Conservation (phyloP, 2,888 invertebrate species). For the Homarus gammarus region DNA sequence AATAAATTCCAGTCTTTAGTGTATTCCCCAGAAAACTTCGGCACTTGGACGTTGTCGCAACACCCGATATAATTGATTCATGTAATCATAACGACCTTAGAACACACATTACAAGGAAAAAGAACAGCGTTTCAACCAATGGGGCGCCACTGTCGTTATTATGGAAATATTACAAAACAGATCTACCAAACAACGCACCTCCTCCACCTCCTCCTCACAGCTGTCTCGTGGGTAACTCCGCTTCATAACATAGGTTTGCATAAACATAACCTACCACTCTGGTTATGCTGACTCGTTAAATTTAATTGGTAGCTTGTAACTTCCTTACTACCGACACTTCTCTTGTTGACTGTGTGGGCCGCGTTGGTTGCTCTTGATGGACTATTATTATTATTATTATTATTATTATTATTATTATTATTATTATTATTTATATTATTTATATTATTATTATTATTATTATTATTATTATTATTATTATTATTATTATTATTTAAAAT, state of each 20-base stretch:
- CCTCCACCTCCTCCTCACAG: background rate
- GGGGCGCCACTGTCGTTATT: background rate
- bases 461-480: too few relatives aligned
- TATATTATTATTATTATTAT: too few relatives aligned
- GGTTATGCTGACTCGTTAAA: background rate
- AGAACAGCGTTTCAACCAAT: background rate
- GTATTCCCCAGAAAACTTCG: background rate
- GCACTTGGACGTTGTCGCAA: background rate
- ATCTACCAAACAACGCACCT: too few relatives aligned
- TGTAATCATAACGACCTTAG: slow-evolving; percentile 3
- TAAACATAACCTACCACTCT: background rate
- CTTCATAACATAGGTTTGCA: background rate
- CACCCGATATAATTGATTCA: slow-evolving; percentile 15
- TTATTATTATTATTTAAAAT: too few relatives aligned
- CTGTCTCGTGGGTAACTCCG: background rate
- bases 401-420: too few relatives aligned
- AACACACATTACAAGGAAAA: background rate
- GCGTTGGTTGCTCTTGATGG: too few relatives aligned
- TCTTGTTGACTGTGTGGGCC: too few relatives aligned
- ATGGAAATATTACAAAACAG: background rate
- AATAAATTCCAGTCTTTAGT: background rate
- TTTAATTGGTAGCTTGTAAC: slow-evolving; percentile 13
- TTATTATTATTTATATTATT: too few relatives aligned
- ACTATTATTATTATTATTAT: too few relatives aligned
- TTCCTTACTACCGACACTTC: background rate